A percentile compares a stretch with the other conserved stretches of the same genome.
Evolutionary conservation across 2,113 vertebrate species (phyloP).

Genomic region (Proterorhinus semilunaris): DNA sequence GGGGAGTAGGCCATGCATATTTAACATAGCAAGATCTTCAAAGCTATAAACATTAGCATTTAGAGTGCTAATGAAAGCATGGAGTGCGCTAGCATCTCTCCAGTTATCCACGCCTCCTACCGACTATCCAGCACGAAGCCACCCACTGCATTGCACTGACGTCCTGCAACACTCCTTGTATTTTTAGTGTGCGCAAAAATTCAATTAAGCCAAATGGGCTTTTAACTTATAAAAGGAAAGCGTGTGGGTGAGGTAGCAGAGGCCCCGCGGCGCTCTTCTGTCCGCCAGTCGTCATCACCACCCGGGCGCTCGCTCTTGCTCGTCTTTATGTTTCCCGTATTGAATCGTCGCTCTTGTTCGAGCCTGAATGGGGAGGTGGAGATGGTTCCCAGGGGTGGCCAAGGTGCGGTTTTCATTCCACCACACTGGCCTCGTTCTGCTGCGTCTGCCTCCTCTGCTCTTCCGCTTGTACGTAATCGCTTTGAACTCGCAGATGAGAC

Average conservation of each 20-base stretch:
- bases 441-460: constrained; percentile 18
- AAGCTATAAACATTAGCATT: constrained; percentile 78
- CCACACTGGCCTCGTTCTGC: constrained; percentile 42
- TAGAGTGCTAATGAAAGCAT: constrained; percentile 75
- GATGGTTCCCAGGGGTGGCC: constrained; percentile 46
- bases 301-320: constrained; percentile 17
- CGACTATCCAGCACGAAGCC: constrained; percentile 16
- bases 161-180: constrained; percentile 22
- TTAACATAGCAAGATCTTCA: constrained; percentile 73
- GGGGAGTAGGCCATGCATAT: constrained; percentile 68
- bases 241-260: constrained; percentile 38
- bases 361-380: not conserved
- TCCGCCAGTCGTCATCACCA: constrained; percentile 13
- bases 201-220: constrained; percentile 27
- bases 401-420: constrained; percentile 51
- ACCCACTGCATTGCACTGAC: constrained; percentile 16
- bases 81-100: constrained; percentile 54
- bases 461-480: constrained; percentile 18
- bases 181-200: constrained; percentile 33
- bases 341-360: constrained; percentile 11
- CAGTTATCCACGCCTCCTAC: constrained; percentile 53
- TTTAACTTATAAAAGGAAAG: constrained; percentile 30
- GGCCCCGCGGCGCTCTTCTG: constrained; percentile 31
- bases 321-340: constrained; percentile 33
- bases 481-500: constrained; percentile 22